Percentiles rank a stretch among this genome's conserved stretches.
Evolutionary conservation across 35 echinoderm and acorn worm genomes (phyloP).

Genomic region (Hemicentrotus pulcherrimus): DNA sequence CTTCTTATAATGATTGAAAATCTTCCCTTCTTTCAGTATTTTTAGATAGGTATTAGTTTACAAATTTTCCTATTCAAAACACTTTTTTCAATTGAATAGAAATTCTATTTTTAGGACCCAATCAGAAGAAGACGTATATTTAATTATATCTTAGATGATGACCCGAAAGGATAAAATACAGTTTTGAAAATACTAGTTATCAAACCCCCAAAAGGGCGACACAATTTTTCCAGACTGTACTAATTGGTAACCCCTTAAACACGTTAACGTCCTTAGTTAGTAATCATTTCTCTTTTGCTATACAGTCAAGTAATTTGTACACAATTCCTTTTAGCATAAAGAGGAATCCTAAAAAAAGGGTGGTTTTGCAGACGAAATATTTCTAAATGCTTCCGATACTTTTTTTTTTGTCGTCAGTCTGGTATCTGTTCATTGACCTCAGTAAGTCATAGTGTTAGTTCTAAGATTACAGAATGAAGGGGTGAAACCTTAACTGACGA

Average conservation of each 20-base stretch:
- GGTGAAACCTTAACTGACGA: neutral
- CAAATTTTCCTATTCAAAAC: neutral
- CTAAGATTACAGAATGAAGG: neutral
- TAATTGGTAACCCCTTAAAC: neutral
- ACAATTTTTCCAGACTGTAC: neutral
- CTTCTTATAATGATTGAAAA: no score
- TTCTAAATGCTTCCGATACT: neutral
- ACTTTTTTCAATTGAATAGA: neutral
- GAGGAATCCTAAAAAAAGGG: neutral
- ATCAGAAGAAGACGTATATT: neutral
- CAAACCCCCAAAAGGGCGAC: neutral
- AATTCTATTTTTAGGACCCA: neutral
- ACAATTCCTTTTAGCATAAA: neutral
- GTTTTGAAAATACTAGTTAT: neutral
- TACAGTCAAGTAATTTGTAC: neutral
- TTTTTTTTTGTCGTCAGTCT: neutral
- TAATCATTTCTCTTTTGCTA: neutral
- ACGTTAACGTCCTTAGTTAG: neutral
- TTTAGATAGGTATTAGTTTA: neutral
- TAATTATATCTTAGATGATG: neutral
- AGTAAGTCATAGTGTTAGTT: neutral
- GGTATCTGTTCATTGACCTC: neutral
- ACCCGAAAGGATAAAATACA: neutral
- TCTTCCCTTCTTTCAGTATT: neutral
- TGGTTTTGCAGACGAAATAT: neutral